A percentile compares a stretch with the other conserved stretches of the same genome.
Conservation (phyloP, 2,797 vertebrate genomes). For the Malurus leucopterus region DNA sequence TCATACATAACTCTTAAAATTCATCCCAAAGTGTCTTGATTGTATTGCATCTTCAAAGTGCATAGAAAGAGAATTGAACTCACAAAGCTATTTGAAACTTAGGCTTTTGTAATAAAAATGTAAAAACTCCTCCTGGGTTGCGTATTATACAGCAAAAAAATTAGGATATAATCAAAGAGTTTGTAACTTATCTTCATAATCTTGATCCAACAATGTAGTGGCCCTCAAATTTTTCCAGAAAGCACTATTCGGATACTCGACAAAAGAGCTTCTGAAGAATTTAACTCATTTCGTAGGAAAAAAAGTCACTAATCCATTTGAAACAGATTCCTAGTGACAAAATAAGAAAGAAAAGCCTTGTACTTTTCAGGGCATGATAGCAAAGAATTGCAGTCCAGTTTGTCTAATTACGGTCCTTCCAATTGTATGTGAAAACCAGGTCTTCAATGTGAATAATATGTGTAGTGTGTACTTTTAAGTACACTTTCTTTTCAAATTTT, state of each 20-base stretch:
- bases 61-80: constrained; percentile 4
- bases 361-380: neutral
- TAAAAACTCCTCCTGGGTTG: constrained; percentile 8
- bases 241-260: neutral
- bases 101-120: constrained; percentile 9
- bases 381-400: neutral
- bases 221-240: neutral
- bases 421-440: neutral
- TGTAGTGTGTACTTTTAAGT: neutral
- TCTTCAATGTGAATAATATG: neutral
- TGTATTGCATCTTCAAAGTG: constrained; percentile 32
- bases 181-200: constrained; percentile 10
- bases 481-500: neutral
- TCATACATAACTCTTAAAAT: constrained; percentile 23
- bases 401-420: neutral
- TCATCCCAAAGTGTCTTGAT: neutral
- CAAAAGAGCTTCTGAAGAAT: neutral
- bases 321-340: neutral
- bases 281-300: neutral
- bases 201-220: neutral
- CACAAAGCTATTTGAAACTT: constrained; percentile 14
- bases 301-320: neutral
- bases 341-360: neutral
- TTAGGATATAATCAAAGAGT: constrained; percentile 32
- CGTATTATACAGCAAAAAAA: constrained; percentile 5